These are phyloP conservation scores for Syngnathus scovelli DNA, from an alignment of 2,113 vertebrate genomes.

Conservation along the genomic window DNA sequence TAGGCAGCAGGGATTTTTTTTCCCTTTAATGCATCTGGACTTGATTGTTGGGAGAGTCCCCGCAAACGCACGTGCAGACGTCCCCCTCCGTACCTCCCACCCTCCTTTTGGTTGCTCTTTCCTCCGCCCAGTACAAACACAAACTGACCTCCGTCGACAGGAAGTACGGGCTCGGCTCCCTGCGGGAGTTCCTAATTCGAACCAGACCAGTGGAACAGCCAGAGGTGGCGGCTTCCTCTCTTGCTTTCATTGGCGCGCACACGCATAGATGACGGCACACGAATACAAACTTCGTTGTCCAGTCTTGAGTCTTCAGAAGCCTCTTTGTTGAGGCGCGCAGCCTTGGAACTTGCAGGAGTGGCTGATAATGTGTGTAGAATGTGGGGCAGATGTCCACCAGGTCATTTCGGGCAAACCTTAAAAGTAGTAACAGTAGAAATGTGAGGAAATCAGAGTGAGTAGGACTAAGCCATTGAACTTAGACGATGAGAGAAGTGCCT, in stretches of 20 bases:
- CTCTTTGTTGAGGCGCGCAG: slow-evolving; percentile 50
- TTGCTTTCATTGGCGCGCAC: slow-evolving; percentile 17
- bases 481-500: slow-evolving; percentile 16
- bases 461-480: slow-evolving; percentile 14
- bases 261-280: slow-evolving; percentile 26
- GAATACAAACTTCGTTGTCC: slow-evolving; percentile 37
- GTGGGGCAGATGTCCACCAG: slow-evolving; percentile 33
- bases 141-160: slow-evolving; percentile 56
- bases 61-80: slow-evolving; percentile 62
- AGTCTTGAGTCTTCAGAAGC: slow-evolving; percentile 32
- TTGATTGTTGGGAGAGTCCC: slow-evolving; percentile 73
- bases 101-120: slow-evolving; percentile 23
- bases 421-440: not conserved
- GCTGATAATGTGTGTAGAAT: slow-evolving; percentile 20
- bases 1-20: slow-evolving; percentile 35
- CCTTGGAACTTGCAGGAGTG: slow-evolving; percentile 44
- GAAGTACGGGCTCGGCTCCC: slow-evolving; percentile 74
- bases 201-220: slow-evolving; percentile 74
- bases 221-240: slow-evolving; percentile 59
- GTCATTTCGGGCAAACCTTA: slow-evolving; percentile 47
- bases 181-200: slow-evolving; percentile 77
- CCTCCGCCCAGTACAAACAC: slow-evolving; percentile 27
- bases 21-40: slow-evolving; percentile 68
- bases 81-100: slow-evolving; percentile 7
- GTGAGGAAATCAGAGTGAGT: not conserved